phyloP scores from a whole-genome alignment of 1,140 invertebrate genomes.

The Dendroctonus ponderosae region DNA sequence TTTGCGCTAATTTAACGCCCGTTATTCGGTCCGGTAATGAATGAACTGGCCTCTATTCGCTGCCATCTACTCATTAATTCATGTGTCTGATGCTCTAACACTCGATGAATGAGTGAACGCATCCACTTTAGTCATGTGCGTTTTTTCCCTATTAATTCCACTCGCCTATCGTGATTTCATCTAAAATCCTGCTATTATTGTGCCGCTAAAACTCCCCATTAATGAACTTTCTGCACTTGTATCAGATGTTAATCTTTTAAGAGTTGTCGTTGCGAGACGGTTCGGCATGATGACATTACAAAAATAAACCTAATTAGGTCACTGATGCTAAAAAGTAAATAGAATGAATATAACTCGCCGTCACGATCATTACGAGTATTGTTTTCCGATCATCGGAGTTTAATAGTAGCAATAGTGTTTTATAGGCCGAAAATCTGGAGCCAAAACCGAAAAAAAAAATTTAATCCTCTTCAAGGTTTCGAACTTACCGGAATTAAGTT shows the following conservation, averaged over 20 bases:
- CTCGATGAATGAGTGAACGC: no score
- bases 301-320: slow-evolving; percentile 24
- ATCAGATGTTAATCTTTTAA: slow-evolving; percentile 16
- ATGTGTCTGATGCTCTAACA: no score
- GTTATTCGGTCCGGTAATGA: slow-evolving; percentile 5
- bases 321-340: slow-evolving; percentile 19
- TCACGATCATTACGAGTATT: slow-evolving; percentile 10
- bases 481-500: no score
- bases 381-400: background rate
- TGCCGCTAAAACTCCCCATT: slow-evolving; percentile 2
- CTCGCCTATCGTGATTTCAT: no score
- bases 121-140: no score
- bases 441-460: no score
- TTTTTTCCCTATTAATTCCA: no score
- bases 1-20: slow-evolving; percentile 5
- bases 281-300: slow-evolving; percentile 23
- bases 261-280: slow-evolving; percentile 21
- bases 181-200: background rate
- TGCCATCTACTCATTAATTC: no score
- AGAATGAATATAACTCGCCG: slow-evolving; percentile 15
- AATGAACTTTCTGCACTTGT: slow-evolving; percentile 15
- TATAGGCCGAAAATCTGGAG: no score
- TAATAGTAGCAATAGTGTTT: no score
- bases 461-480: no score
- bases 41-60: no score